Percentiles rank a stretch among this genome's conserved stretches.
Evolutionary conservation across 2,113 vertebrate species (phyloP).

Genomic region (Rhabdomys dilectus): DNA sequence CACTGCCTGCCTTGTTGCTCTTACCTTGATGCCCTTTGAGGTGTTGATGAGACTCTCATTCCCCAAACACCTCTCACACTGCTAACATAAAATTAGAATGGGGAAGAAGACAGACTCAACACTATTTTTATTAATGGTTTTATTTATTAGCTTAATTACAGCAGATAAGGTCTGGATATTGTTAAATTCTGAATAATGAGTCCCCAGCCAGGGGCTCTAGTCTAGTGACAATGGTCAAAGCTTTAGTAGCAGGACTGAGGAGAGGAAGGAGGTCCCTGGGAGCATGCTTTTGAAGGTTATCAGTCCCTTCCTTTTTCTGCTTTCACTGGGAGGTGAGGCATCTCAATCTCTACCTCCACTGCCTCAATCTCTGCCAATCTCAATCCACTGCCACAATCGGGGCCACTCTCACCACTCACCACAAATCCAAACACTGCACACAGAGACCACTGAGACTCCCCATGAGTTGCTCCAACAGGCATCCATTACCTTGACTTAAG

Average conservation of each 20-base stretch:
- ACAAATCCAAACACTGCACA: not conserved
- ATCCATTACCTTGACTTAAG: not conserved
- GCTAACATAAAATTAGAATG: not conserved
- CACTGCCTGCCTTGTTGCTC: not conserved
- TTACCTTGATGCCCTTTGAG: not conserved
- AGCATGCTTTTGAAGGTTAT: not conserved
- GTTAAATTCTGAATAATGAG: not conserved
- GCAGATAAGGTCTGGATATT: not conserved
- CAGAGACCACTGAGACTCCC: not conserved
- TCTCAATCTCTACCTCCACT: not conserved
- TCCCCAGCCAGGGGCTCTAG: not conserved
- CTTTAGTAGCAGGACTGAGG: not conserved
- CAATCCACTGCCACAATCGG: too few relatives aligned
- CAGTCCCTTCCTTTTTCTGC: not conserved
- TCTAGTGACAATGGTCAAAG: not conserved
- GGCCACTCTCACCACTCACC: not conserved
- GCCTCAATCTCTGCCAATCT: too few relatives aligned
- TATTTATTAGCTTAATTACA: not conserved
- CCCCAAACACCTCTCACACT: not conserved
- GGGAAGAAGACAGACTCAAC: not conserved
- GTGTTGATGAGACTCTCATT: not conserved
- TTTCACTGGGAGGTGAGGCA: too few relatives aligned
- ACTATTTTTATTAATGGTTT: not conserved
- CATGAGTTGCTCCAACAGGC: not conserved
- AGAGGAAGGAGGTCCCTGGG: not conserved